Evolutionary conservation across 2,888 invertebrate species (phyloP), one percentile per base, ranked within the genome.

Genomic region (Geotrupes spiniger): DNA sequence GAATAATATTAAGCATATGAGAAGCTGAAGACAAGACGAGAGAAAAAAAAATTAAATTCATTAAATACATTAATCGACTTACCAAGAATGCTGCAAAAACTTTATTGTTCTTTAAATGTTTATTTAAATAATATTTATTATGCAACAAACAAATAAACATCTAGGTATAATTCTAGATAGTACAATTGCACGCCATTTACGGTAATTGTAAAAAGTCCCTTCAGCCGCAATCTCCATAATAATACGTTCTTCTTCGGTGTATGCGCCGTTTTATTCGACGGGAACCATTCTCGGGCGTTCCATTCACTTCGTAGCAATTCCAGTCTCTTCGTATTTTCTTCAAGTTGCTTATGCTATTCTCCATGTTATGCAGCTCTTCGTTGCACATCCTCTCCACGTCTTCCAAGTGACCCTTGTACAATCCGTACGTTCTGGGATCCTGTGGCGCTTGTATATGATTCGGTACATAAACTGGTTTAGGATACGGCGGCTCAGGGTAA

Each of bases 351-450:
- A 53, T 36, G 15, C 43, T 50, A 9, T 26, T 42, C 14, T 55
- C 42, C 49, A 57, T 51, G 28, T 53, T 57, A 26, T 43, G 11
- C 33, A 54, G 31, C 21, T 57, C 57, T 17, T 41, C 43, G 26
- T 48, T 17, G 27, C 54, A 57, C 51, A 53, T 48, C 39, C 27
- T 54, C 9, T 51, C 52, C 12, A 55, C 51, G 9, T 58, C 46
- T 29, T 52, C 47, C 36, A 57, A 37, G 14, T 54, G 48, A 2
- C 37, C 42, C 16, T 41, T 46, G 27, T 48, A 56, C 8, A 36
- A 11, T 11, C 42, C 47, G 21, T 26, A 14, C 2, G 14, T 14
- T 12, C 33, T 33, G n/a, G 33, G 33, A 33, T 33, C 33, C 12
- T 4, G 28, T 11, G 11, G 33, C 14, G 28, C 28, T n/a, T 15